phyloP scores from a whole-genome alignment of 2,113 vertebrate genomes.

The Cnemophilus loriae region DNA sequence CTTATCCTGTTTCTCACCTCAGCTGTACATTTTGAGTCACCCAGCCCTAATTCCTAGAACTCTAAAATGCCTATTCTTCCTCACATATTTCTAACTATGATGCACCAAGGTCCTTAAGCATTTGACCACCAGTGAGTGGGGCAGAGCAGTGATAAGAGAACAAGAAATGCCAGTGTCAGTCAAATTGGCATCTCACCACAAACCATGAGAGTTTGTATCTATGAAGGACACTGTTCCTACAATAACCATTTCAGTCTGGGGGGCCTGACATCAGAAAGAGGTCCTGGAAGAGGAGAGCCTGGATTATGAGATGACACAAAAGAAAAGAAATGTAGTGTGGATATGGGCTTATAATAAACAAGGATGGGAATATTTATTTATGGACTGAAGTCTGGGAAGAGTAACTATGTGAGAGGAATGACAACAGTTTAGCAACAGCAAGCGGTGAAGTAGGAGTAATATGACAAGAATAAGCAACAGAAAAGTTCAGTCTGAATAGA shows the following conservation, averaged over 20 bases:
- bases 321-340: background rate
- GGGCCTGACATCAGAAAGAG: background rate
- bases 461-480: background rate
- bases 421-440: background rate
- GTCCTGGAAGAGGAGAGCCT: background rate
- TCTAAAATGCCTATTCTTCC: background rate
- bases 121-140: too few relatives aligned
- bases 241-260: background rate
- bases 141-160: background rate
- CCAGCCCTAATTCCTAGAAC: background rate
- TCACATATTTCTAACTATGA: background rate
- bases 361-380: background rate
- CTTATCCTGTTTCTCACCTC: background rate
- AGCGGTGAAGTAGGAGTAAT: background rate
- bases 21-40: background rate
- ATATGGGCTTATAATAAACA: background rate
- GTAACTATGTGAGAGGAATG: background rate
- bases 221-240: background rate
- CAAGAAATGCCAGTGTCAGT: background rate
- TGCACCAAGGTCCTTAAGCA: background rate
- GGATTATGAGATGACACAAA: background rate
- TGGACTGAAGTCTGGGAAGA: background rate
- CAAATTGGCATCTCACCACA: background rate
- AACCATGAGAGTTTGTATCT: background rate
- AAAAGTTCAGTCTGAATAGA: conserved; percentile 1